Conservation (phyloP, 2,797 vertebrate genomes). For the Chelmon rostratus region DNA sequence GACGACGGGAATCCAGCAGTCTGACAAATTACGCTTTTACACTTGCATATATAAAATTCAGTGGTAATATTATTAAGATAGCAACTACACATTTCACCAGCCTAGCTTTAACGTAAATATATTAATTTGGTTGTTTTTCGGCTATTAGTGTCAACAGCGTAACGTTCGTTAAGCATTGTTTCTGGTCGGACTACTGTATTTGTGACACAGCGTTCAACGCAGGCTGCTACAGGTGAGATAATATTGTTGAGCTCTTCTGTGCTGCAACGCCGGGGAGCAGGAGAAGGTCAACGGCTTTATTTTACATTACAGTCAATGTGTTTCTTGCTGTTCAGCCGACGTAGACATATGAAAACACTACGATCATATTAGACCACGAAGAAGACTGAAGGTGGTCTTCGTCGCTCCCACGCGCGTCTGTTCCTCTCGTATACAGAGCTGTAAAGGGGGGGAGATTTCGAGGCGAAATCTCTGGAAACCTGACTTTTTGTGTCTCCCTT, state of each 20-base stretch:
- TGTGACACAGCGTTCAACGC: conserved; percentile 43
- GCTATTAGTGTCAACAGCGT: neutral
- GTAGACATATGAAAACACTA: neutral
- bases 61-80: neutral
- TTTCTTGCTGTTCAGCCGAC: rapidly evolving
- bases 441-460: neutral
- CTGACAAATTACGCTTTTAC: neutral
- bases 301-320: neutral
- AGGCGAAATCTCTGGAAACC: neutral
- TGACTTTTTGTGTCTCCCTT: neutral
- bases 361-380: conserved; percentile 1
- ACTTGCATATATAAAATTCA: neutral
- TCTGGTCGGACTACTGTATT: conserved; percentile 59
- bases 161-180: conserved; percentile 45
- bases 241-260: neutral
- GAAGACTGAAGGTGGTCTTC: conserved; percentile 11
- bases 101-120: rapidly evolving
- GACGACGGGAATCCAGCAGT: neutral
- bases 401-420: conserved; percentile 17
- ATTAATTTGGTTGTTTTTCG: neutral
- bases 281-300: conserved; percentile 41
- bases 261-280: neutral
- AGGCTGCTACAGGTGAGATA: conserved; percentile 53
- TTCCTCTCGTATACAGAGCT: neutral
- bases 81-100: rapidly evolving